Conservation (phyloP, 2,888 invertebrate genomes). For the Amiota mariae region DNA sequence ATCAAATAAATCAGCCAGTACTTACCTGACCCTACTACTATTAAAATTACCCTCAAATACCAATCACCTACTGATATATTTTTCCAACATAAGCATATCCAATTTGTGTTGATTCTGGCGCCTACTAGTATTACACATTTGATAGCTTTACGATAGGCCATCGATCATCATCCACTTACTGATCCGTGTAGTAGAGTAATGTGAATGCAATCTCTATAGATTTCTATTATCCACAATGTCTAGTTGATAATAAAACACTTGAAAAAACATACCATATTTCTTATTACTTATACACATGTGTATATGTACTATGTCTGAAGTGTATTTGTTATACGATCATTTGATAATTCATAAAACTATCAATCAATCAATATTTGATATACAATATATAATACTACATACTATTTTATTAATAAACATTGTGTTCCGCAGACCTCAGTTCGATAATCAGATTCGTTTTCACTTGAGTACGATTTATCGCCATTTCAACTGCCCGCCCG, state of each 20-base stretch:
- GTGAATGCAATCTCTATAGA: no score
- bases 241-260: conserved; percentile 16
- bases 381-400: neutral
- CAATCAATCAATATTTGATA: conserved; percentile 27
- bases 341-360: conserved; percentile 23
- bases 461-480: conserved; percentile 14
- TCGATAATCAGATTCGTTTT: neutral
- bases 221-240: no score
- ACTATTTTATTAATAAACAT: neutral
- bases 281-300: no score
- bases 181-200: no score
- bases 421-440: neutral
- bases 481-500: neutral
- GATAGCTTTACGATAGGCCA: conserved; percentile 55
- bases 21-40: no score
- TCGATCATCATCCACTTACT: conserved; percentile 47
- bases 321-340: neutral
- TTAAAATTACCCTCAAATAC: no score
- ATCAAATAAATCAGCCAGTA: no score
- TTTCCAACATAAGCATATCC: neutral
- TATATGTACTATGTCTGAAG: neutral
- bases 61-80: no score
- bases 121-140: conserved; percentile 61
- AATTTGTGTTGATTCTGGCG: conserved; percentile 46
- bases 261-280: conserved; percentile 9